These are phyloP conservation scores for Aplidium turbinatum DNA, from an alignment of 23 tunicate species.

Conservation along the genomic window DNA sequence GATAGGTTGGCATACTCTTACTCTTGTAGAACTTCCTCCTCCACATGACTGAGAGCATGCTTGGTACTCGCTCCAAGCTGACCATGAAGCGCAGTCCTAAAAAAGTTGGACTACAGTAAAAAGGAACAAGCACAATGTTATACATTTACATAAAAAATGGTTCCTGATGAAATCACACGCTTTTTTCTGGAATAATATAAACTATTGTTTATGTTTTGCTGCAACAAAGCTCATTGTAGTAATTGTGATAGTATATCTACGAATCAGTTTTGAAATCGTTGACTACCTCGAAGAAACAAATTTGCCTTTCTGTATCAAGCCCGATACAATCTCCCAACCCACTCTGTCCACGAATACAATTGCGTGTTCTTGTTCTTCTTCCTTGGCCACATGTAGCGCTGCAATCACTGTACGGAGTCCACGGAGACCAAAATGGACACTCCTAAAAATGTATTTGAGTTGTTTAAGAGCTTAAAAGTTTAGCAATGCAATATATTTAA, in stretches of 20 bases:
- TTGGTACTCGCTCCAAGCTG: slow-evolving; percentile 37
- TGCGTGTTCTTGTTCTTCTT: slow-evolving; percentile 33
- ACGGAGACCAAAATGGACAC: slow-evolving; percentile 68
- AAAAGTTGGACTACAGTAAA: no score
- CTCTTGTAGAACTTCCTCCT: slow-evolving; percentile 49
- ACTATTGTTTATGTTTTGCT: no score
- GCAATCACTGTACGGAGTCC: slow-evolving; percentile 54
- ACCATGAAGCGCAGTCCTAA: slow-evolving; percentile 68
- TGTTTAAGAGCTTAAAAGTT: no score
- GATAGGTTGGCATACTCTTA: slow-evolving; percentile 46
- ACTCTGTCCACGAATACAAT: slow-evolving; percentile 37
- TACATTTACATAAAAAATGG: background rate
- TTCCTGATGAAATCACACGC: no score
- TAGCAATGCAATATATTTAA: no score
- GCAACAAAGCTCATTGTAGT: no score
- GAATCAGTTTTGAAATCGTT: no score
- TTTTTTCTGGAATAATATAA: no score
- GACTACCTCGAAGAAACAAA: no score
- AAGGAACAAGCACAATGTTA: background rate
- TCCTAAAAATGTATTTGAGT: no score
- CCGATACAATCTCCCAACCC: slow-evolving; percentile 43
- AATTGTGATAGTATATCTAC: no score
- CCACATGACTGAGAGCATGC: slow-evolving; percentile 61
- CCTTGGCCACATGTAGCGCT: slow-evolving; percentile 78
- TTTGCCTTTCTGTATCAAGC: slow-evolving; percentile 1